phyloP scores from a whole-genome alignment of 2,888 invertebrate genomes.

The Merodon equestris region DNA sequence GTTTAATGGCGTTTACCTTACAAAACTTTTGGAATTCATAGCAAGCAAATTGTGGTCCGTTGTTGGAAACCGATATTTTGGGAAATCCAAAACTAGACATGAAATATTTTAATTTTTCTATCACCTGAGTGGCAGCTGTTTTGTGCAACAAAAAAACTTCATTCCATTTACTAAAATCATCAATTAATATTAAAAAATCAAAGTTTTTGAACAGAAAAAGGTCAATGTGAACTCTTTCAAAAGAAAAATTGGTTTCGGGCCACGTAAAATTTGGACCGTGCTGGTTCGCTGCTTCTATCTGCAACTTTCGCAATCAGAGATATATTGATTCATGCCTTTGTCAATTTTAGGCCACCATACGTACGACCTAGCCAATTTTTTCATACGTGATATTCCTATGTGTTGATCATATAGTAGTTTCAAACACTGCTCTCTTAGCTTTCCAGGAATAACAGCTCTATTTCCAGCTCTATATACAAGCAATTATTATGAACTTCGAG shows the following conservation, averaged over 20 bases:
- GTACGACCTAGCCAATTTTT: conserved; percentile 25
- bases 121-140: conserved; percentile 20
- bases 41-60: conserved; percentile 48
- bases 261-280: conserved; percentile 17
- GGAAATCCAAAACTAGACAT: conserved; percentile 51
- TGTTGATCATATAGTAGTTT: conserved; percentile 39
- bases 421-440: conserved; percentile 18
- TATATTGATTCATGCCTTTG: conserved; percentile 25
- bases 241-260: conserved; percentile 22
- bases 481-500: conserved; percentile 21
- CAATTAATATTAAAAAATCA: conserved; percentile 30
- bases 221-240: conserved; percentile 26
- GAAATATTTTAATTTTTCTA: conserved; percentile 42
- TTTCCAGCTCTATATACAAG: conserved; percentile 40
- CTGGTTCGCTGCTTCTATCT: conserved; percentile 15
- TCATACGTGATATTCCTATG: conserved; percentile 38
- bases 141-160: conserved; percentile 30
- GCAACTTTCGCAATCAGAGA: conserved; percentile 11
- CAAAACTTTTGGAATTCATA: conserved; percentile 44
- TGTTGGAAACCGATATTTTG: conserved; percentile 34
- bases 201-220: conserved; percentile 21
- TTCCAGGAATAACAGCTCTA: conserved; percentile 34
- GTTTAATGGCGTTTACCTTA: conserved; percentile 38
- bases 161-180: conserved; percentile 53
- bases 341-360: conserved; percentile 47